Base-by-base conservation (phyloP, 2,113 vertebrate genomes). In the Oryzias javanicus region DNA sequence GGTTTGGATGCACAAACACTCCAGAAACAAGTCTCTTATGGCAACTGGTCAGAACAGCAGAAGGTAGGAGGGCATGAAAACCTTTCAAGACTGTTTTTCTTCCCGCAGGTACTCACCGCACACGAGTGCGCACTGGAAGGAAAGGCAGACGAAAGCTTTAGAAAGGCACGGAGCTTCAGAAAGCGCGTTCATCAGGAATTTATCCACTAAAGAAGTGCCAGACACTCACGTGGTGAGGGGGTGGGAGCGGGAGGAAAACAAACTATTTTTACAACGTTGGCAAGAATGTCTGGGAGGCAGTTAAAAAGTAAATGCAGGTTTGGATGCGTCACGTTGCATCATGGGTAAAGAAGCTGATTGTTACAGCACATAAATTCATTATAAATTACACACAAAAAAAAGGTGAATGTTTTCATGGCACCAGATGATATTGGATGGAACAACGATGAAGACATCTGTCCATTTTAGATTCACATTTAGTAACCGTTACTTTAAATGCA, bases 151-250 rank as follows among this genome's bases (percentile, higher is more conserved):
- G 81, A 48, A 79, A 77, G 78, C 78, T 80, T 80, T 72, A 78
- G 80, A 89, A 91, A 92, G 90, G 88, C 91, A 92, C 91, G 83
- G 84, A 81, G 89, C 84, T 89, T 90, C 74, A 87, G 78, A 87
- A 70, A 84, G 86, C 62, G 65, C 54, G 78, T 81, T 77, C 60
- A 64, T 62, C 49, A 52, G 24, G 58, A 82, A 63, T 35, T 64
- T 64, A 78, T 67, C 62, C 8, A 64, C 79, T 72, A 78, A 80
- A 87, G 80, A 65, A 79, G 81, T 82, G 79, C 76, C 78, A 49
- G 35, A 67, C 64, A 64, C 42, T 60, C 55, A 22, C 70, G 42
- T 47, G 64, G 48, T 14, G 47, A 6, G 48, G 19, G 29, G 49
- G 35, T 51, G 62, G 61, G 45, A 24, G 67, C 29, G 27, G 17